phyloP scores from a whole-genome alignment of 2,797 vertebrate genomes.

The Margarornis squamiger region DNA sequence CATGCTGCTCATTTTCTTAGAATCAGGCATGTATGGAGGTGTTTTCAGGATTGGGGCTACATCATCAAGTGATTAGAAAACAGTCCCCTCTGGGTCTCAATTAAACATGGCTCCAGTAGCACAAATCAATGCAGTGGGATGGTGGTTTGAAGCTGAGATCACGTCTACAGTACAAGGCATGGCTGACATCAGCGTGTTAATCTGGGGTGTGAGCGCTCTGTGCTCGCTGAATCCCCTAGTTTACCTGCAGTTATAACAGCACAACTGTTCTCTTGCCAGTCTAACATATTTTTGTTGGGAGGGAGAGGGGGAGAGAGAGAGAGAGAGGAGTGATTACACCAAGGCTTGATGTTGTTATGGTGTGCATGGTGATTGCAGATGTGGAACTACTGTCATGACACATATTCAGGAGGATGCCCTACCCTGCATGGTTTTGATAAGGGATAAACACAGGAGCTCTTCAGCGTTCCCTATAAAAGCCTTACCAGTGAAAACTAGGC shows the following conservation, averaged over 20 bases:
- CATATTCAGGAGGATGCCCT: not conserved
- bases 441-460: not conserved
- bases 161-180: slow-evolving; percentile 38
- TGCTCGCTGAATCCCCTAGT: not conserved
- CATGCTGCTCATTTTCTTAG: slow-evolving; percentile 37
- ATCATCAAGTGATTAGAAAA: slow-evolving; percentile 51
- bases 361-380: not conserved
- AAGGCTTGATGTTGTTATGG: not conserved
- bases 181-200: slow-evolving; percentile 32
- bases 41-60: slow-evolving; percentile 8
- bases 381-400: not conserved
- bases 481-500: not conserved
- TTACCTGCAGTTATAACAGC: slow-evolving; percentile 18
- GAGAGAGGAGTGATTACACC: not conserved
- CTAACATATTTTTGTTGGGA: not conserved
- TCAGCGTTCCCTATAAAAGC: not conserved
- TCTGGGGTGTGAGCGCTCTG: slow-evolving; percentile 4
- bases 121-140: slow-evolving; percentile 34
- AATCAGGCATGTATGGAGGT: slow-evolving; percentile 46
- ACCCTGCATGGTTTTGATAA: not conserved
- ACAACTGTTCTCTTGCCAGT: slow-evolving; percentile 28
- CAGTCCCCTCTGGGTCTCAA: slow-evolving; percentile 55
- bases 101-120: slow-evolving; percentile 55
- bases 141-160: slow-evolving; percentile 51
- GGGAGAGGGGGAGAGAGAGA: not conserved